These are phyloP conservation scores for Leucosticte australis DNA, from an alignment of 2,113 vertebrate species.

Conservation along the genomic window DNA sequence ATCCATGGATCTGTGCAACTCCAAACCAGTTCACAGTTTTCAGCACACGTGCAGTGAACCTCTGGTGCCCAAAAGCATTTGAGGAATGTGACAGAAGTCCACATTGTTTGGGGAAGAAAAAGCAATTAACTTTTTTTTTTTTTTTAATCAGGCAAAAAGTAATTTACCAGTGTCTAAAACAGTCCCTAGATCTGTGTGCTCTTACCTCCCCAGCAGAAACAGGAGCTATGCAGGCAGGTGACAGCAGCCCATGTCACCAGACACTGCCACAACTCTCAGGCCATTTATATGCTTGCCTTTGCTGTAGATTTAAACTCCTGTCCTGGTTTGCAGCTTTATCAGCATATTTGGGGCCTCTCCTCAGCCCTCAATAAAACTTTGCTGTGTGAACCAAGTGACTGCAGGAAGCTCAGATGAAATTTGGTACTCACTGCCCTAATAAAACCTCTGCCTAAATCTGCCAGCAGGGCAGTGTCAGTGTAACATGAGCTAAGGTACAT, in stretches of 20 bases:
- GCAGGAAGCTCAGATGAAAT: not conserved
- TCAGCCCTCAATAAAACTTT: not conserved
- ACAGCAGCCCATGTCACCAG: fast-evolving
- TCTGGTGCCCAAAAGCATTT: not conserved
- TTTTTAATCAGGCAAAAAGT: not conserved
- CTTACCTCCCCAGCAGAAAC: not conserved
- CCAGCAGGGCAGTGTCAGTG: not conserved
- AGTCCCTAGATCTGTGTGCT: not conserved
- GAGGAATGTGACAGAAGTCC: not conserved
- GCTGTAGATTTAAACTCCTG: not conserved
- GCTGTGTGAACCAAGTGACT: not conserved
- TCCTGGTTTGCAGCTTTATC: not conserved
- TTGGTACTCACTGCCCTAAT: not conserved
- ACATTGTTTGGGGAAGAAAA: not conserved
- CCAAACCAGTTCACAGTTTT: not conserved
- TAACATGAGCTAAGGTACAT: fast-evolving
- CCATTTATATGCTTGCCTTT: not conserved
- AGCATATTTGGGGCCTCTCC: not conserved
- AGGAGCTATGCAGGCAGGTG: not conserved
- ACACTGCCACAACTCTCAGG: not conserved
- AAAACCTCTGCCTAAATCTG: not conserved
- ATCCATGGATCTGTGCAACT: fast-evolving
- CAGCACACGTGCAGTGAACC: fast-evolving
- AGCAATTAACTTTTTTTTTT: not conserved
- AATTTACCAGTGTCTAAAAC: not conserved